Base-by-base conservation (phyloP, 2,113 vertebrate genomes). In the Aplodontia rufa region DNA sequence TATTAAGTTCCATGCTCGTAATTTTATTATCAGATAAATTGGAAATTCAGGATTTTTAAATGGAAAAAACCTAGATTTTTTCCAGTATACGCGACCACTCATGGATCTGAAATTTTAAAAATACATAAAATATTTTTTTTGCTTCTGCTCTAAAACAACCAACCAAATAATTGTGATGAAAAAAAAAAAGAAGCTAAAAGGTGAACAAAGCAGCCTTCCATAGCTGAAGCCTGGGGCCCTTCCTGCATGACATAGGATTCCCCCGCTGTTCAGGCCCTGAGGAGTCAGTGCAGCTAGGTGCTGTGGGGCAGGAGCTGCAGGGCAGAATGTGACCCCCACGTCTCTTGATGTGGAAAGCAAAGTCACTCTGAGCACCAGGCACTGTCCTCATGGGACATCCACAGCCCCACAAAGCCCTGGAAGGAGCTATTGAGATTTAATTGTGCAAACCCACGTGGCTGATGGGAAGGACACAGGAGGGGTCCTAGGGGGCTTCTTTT, bases 401-500 rank as follows among this genome's bases (percentile, higher is more conserved):
- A 30, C n/a, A 83, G 86, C 80, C 78, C 94, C 76, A 96, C 97
- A 98, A 98, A 97, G 92, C 93, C 96, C 93, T 92, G 97, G 97
- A 94, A 97, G 94, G 94, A 98, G 89, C 97, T 76, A 90, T 97
- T 98, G 97, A 98, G 94, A 58, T 98, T 98, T 96, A 97, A 98
- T 98, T 98, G 98, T 98, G 83, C 95, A 97, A 97, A 97, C 92
- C 97, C 98, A 98, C 85, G 97, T 98, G 98, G 97, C 98, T 97
- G 94, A 93, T 16, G 69, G 95, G 97, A 97, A 98, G 94, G 87
- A 93, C 92, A 88, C 22, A 40, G 84, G 86, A 93, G 91, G 75
- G 53, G 47, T 69, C 76, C 17, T 6, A n/a, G 69, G 75, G 64
- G 94, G 28, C 68, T 96, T 66, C 60, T 49, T 88, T 69, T 26